Evolutionary conservation across 2,113 vertebrate species (phyloP).

Genomic region (Tragelaphus strepsiceros): DNA sequence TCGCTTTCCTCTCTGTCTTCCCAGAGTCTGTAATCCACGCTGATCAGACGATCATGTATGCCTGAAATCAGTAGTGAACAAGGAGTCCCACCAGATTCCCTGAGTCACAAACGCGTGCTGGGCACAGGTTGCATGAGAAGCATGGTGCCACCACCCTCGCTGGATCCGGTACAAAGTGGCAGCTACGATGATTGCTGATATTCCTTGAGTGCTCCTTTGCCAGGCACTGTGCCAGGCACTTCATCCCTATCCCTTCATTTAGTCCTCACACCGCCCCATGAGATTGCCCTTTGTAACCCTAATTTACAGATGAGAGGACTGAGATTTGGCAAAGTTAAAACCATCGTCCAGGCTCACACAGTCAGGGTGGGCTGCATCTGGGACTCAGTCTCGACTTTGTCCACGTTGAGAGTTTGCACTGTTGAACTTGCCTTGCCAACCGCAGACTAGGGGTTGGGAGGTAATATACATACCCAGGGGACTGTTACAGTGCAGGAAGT

Average conservation of each 20-base stretch:
- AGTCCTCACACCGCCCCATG: background rate
- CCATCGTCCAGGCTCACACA: background rate
- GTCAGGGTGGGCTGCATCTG: background rate
- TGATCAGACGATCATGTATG: background rate
- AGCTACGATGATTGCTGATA: accelerated
- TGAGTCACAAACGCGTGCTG: accelerated
- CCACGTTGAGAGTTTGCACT: background rate
- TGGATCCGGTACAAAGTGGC: background rate
- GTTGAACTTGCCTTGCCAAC: background rate
- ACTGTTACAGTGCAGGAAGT: background rate
- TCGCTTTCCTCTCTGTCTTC: background rate
- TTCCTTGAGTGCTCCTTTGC: background rate
- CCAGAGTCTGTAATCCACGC: background rate
- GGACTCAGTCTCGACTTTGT: background rate
- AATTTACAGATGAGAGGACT: background rate
- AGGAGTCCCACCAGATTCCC: background rate
- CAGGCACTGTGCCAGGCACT: background rate
- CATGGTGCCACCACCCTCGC: accelerated
- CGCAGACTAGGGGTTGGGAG: background rate
- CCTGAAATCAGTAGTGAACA: background rate
- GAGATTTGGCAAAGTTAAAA: background rate
- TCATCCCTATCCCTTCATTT: background rate
- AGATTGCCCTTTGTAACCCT: background rate
- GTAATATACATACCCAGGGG: background rate
- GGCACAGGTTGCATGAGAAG: accelerated